A percentile compares a stretch with the other conserved stretches of the same genome.
phyloP scores from a whole-genome alignment of 2,888 invertebrate species.

The Eilema sororculum region DNA sequence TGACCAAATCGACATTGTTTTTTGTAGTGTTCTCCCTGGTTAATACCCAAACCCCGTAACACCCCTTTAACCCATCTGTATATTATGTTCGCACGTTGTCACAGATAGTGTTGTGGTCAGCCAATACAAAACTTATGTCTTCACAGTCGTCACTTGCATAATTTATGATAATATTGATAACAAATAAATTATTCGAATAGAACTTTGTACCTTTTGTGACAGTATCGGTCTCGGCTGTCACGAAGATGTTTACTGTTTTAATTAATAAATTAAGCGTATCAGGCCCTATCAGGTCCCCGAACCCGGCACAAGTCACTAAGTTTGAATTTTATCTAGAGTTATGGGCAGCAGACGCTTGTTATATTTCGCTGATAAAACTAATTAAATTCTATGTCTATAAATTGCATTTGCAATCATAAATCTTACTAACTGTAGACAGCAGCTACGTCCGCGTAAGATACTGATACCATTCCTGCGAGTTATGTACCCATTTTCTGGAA shows the following conservation, averaged over 20 bases:
- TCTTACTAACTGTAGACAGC: not conserved
- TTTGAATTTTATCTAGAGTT: constrained; percentile 60
- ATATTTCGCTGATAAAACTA: constrained; percentile 30
- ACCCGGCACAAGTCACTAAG: constrained; percentile 55
- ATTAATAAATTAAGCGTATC: constrained; percentile 52
- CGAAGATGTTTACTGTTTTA: constrained; percentile 56
- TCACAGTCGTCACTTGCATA: constrained; percentile 17
- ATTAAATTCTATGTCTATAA: constrained; percentile 25
- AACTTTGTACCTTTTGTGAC: constrained; percentile 54
- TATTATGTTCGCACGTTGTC: no score
- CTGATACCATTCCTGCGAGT: not conserved
- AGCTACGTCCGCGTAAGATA: not conserved
- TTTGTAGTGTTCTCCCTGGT: no score
- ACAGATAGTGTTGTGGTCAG: no score
- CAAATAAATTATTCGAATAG: constrained; percentile 48
- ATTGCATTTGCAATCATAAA: not conserved
- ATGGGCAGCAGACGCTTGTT: constrained; percentile 41
- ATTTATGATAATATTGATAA: constrained; percentile 46
- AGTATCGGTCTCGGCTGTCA: constrained; percentile 41
- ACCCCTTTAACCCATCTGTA: no score
- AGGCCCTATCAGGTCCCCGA: constrained; percentile 56
- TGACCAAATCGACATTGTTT: no score
- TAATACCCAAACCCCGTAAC: no score
- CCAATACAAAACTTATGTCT: not conserved
- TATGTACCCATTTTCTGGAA: no score